phyloP scores from a whole-genome alignment of 2,888 invertebrate genomes.

The Tridacna crocea region DNA sequence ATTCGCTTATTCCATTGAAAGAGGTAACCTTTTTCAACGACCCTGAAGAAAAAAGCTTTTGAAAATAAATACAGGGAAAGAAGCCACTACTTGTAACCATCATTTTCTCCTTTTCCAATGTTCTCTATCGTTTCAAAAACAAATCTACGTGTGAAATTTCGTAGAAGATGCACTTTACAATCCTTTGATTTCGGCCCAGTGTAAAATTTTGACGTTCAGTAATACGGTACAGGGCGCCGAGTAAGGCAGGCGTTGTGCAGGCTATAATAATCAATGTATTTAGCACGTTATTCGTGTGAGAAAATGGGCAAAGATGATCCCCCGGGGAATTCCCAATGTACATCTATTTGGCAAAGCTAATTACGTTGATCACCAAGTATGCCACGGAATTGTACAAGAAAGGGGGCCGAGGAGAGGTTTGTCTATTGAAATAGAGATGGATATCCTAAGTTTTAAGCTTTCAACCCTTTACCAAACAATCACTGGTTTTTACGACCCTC shows the following conservation, averaged over 20 bases:
- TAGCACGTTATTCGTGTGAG: slow-evolving; percentile 18
- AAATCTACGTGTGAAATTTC: background rate
- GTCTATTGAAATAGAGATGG: too few species aligned
- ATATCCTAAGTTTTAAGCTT: too few species aligned
- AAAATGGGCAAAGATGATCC: slow-evolving; percentile 15
- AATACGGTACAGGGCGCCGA: background rate
- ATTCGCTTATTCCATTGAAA: too few species aligned
- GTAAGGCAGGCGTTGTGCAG: background rate
- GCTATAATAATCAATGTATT: slow-evolving; percentile 24
- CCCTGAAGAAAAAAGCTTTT: background rate
- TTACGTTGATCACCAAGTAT: background rate
- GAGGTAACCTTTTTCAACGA: too few species aligned
- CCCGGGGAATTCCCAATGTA: background rate
- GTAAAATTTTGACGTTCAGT: background rate
- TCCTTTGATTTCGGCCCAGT: background rate
- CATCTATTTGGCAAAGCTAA: slow-evolving; percentile 19
- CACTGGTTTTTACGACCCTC: too few species aligned
- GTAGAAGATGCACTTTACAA: background rate
- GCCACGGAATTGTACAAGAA: background rate
- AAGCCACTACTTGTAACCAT: background rate
- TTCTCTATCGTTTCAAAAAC: background rate
- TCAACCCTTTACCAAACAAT: too few species aligned
- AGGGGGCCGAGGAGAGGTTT: too few species aligned
- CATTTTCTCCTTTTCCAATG: background rate
- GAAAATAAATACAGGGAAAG: background rate